phyloP scores from a whole-genome alignment of 2,888 invertebrate species.

The Phania funesta region DNA sequence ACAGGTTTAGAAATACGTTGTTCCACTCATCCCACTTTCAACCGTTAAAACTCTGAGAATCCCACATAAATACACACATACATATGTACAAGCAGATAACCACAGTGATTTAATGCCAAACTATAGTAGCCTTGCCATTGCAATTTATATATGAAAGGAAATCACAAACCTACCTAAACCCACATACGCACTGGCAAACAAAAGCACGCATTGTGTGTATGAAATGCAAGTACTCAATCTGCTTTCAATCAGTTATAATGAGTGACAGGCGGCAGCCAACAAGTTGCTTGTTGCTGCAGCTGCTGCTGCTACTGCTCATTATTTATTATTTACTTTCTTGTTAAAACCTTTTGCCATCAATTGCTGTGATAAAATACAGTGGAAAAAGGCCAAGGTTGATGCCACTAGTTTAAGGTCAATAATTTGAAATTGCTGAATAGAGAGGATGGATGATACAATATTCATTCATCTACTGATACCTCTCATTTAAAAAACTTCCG shows the following conservation, averaged over 20 bases:
- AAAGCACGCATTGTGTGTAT: conserved; percentile 1
- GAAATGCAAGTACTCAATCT: conserved; percentile 6
- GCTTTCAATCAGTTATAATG: conserved; percentile 36
- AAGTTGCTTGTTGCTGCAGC: conserved; percentile 12
- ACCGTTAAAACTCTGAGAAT: too few relatives aligned
- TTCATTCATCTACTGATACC: neutral
- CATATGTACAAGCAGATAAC: too few relatives aligned
- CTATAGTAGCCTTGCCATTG: neutral
- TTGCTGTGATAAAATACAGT: conserved; percentile 33
- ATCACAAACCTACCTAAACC: neutral
- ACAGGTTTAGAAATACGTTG: too few relatives aligned
- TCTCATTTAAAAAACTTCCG: conserved; percentile 4
- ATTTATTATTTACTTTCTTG: conserved; percentile 42
- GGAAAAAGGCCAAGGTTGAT: conserved; percentile 63
- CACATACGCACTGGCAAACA: neutral
- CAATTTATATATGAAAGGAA: conserved; percentile 7
- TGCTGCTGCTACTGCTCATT: neutral
- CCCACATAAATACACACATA: too few relatives aligned
- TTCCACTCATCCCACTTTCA: too few relatives aligned
- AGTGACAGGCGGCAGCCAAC: conserved; percentile 14
- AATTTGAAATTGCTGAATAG: conserved; percentile 34
- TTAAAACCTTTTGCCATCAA: conserved; percentile 39
- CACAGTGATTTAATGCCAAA: too few relatives aligned
- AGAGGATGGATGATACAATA: neutral
- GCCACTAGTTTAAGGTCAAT: conserved; percentile 56